Evolutionary conservation across 2,113 vertebrate species (phyloP).

Genomic region (Chitala chitala): DNA sequence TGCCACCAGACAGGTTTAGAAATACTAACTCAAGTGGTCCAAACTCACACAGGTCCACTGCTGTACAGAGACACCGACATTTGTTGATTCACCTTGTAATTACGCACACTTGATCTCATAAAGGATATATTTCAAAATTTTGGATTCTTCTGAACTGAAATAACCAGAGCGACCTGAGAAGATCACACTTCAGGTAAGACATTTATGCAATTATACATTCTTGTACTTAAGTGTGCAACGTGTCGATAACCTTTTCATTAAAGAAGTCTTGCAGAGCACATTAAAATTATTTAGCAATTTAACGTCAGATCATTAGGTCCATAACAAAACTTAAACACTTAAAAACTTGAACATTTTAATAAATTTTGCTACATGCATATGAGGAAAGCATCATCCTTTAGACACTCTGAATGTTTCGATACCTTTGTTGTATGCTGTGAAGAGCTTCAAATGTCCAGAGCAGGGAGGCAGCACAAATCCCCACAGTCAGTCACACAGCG

Average conservation of each 20-base stretch:
- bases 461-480: conserved; percentile 22
- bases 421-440: neutral
- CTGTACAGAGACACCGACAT: neutral
- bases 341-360: no score
- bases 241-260: no score
- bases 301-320: no score
- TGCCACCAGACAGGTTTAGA: conserved; percentile 44
- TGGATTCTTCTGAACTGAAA: neutral
- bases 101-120: neutral
- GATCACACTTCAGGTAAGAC: conserved; percentile 19
- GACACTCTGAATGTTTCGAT: no score
- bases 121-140: neutral
- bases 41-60: conserved; percentile 27
- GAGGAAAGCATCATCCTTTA: no score
- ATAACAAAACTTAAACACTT: no score
- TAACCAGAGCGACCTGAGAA: neutral
- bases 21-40: conserved; percentile 44
- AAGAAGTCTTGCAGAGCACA: no score
- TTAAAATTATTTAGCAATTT: neutral
- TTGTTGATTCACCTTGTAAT: no score
- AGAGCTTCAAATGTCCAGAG: neutral
- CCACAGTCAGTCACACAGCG: conserved; percentile 24
- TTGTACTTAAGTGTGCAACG: no score
- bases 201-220: neutral
- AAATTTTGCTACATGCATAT: no score